Percentiles rank a stretch among this genome's conserved stretches.
Conservation (phyloP, 2,888 invertebrate genomes). For the Heterodera filipjevi region DNA sequence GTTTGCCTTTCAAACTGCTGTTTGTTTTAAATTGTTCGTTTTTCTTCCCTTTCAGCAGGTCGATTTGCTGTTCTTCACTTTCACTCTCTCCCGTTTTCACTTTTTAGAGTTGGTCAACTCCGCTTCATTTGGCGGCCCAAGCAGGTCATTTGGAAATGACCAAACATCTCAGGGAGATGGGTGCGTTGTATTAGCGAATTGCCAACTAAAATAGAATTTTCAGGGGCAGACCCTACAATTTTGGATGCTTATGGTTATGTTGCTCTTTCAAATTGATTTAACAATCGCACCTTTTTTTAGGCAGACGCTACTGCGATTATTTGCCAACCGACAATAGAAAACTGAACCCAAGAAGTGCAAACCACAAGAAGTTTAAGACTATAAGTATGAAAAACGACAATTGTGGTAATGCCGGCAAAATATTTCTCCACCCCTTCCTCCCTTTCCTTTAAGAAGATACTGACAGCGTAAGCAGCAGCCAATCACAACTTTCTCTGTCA, state of each 20-base stretch:
- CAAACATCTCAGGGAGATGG: slow-evolving; percentile 15
- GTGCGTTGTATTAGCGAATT: not conserved
- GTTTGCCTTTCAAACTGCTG: not conserved
- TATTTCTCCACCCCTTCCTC: no score
- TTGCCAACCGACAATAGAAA: not conserved
- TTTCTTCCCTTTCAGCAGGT: slow-evolving; percentile 20
- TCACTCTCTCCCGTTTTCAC: not conserved
- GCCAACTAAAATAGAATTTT: not conserved
- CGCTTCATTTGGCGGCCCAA: slow-evolving; percentile 18
- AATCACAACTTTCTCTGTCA: slow-evolving; percentile 6
- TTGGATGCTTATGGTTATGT: not conserved
- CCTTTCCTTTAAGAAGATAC: not conserved
- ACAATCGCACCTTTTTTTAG: not conserved
- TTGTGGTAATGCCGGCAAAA: not conserved
- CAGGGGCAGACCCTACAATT: not conserved
- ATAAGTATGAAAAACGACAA: not conserved
- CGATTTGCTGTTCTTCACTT: not conserved
- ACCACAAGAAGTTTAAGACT: not conserved
- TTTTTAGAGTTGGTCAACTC: slow-evolving; percentile 13
- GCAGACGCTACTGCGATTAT: not conserved
- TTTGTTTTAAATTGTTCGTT: not conserved
- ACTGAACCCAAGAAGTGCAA: not conserved
- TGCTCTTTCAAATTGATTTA: not conserved
- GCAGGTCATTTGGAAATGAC: slow-evolving; percentile 22
- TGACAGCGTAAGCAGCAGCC: slow-evolving; percentile 12